Evolutionary conservation across 2,797 vertebrate genomes (phyloP), one percentile per base, ranked within the genome.

Genomic region (Spinus pinus): DNA sequence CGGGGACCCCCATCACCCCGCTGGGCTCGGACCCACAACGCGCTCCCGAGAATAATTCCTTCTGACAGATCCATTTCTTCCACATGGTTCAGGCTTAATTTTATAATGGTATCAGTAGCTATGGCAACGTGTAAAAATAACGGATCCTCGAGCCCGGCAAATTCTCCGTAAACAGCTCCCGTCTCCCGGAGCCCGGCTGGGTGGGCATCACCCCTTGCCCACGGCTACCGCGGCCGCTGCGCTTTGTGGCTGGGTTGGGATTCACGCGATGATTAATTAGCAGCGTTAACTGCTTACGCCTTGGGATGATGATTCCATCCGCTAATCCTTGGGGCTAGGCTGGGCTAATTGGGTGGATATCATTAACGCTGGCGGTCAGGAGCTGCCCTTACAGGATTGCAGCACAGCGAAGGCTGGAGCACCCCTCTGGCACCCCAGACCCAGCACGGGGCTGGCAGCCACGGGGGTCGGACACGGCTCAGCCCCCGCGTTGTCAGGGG

Each of bases 111-210:
- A 97, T 95, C 84, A 47, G 98, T 98, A 97, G 94, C 98, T 93
- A 98, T 98, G 97, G 98, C 97, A 97, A 98, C 97, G 92, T 56
- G 95, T 95, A 96, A 96, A 97, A 97, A 98, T 97, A 97, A 96
- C 96, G 79, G 86, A 95, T 94, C 96, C 95, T 94, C 70, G 67
- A 96, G 97, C 97, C 96, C 64, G 83, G 97, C 95, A 73, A 96
- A 87, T 90, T 92, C 91, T 33, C 93, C 3, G 22, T 94, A 91
- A 96, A 79, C 93, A 87, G 47, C 85, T 75, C 93, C 79, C 15
- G 10, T 85, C 93, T 69, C 80, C 87, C 73, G 53, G 87, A 78
- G 73, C 83, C 54, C 20, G 72, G 42, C 33, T 27, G 37, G 71
- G 67, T 24, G 42, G 79, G 75, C 66, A 60, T 85, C 85, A 3